These are phyloP conservation scores for Macrotus californicus DNA, from an alignment of 2,113 vertebrate genomes.

Conservation along the genomic window DNA sequence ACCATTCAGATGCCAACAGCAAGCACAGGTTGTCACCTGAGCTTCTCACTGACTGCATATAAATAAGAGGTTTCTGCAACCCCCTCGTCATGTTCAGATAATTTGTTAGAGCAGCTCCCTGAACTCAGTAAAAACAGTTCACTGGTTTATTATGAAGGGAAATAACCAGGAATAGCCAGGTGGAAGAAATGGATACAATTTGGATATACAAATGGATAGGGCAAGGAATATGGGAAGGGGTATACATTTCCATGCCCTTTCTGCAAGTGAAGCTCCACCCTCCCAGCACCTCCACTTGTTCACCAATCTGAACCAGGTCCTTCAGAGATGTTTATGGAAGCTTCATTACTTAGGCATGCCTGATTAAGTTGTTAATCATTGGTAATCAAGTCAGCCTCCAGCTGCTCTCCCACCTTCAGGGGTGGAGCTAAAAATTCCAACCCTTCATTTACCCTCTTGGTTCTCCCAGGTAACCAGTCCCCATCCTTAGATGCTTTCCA, in stretches of 20 bases:
- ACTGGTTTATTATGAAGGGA: not conserved
- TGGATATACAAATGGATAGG: not conserved
- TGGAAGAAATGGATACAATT: not conserved
- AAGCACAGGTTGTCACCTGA: not conserved
- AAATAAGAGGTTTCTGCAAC: not conserved
- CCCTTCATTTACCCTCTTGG: not conserved
- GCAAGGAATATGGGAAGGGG: not conserved
- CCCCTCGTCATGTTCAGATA: not conserved
- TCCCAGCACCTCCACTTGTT: not conserved
- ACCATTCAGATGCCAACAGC: not conserved
- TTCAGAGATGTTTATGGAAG: not conserved
- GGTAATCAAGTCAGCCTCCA: not conserved
- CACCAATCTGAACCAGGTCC: rapidly evolving
- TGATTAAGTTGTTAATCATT: not conserved
- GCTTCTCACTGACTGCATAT: not conserved
- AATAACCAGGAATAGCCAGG: not conserved
- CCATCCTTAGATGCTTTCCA: not conserved
- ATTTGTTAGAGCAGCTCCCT: not conserved
- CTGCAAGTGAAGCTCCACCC: not conserved
- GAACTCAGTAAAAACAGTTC: not conserved
- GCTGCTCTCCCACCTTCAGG: not conserved
- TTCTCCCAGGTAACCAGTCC: not conserved
- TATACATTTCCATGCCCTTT: not conserved
- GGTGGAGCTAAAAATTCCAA: not conserved
- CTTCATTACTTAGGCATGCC: not conserved